Percentiles rank a stretch among this genome's conserved stretches.
phyloP scores from a whole-genome alignment of 2,888 invertebrate genomes.

The Mesorhabditis belari region DNA sequence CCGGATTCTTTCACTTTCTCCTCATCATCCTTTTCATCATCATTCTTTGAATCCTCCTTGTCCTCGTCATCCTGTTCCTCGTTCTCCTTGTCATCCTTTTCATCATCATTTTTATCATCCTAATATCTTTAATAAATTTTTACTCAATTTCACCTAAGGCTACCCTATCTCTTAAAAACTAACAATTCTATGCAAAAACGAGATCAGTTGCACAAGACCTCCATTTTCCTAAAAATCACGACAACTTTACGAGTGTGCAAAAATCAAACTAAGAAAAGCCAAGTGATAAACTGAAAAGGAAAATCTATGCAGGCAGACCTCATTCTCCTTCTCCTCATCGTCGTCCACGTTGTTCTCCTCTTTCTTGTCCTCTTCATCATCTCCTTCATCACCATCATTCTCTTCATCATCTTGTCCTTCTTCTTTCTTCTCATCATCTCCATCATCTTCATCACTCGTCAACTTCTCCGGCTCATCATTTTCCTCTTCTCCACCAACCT shows the following conservation, averaged over 20 bases:
- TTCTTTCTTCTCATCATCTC: conserved; percentile 6
- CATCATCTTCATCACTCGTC: neutral
- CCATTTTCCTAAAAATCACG: too few relatives aligned
- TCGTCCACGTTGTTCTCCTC: neutral
- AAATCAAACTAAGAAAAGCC: neutral
- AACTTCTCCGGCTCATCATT: neutral
- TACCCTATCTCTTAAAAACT: too few relatives aligned
- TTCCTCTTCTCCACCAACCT: neutral
- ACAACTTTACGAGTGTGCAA: too few relatives aligned
- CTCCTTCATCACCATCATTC: neutral
- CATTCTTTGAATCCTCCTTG: neutral
- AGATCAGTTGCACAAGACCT: too few relatives aligned
- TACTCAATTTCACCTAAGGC: too few relatives aligned
- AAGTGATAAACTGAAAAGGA: neutral
- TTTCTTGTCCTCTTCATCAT: neutral
- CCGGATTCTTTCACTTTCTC: neutral
- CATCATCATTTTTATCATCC: conserved; percentile 1
- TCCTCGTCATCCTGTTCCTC: conserved; percentile 8
- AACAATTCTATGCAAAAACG: too few relatives aligned
- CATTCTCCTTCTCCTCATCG: neutral
- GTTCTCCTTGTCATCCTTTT: conserved; percentile 4
- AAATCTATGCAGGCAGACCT: neutral
- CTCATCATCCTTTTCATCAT: neutral
- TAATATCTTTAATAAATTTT: neutral
- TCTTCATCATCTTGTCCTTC: conserved; percentile 1